Evolutionary conservation across 2,113 vertebrate species (phyloP), one percentile per base, ranked within the genome.

Genomic region (Oxyura jamaicensis): DNA sequence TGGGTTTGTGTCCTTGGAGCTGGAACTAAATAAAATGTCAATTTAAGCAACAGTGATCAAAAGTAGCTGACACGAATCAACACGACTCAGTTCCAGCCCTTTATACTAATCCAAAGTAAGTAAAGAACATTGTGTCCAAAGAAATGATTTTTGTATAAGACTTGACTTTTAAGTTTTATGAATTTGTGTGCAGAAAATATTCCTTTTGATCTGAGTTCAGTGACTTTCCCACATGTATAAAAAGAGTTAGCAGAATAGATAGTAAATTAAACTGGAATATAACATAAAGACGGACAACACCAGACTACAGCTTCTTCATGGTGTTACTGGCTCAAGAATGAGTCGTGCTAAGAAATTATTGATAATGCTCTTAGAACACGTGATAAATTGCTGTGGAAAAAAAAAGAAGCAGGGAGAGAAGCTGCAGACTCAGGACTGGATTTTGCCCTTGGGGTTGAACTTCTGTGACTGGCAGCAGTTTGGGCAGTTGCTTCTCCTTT

Each of bases 21-120:
- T 90, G 55, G 65, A 97, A 80, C 41, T 82, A 80, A 44, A 93
- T 69, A 95, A 97, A 98, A 97, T 88, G 77, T 67, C 88, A 92
- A 86, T 96, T 97, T 94, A 96, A 96, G 69, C 56, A 97, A 91
- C 41, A 96, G 53, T 80, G 88, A 97, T 97, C 82, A 96, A 94
- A 97, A 97, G 79, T 69, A 95, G 60, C 65, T 81, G 77, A 78
- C 31, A 87, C 76, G 77, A 76, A 95, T 96, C 85, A 97, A 74
- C 68, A 97, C 68, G 50, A 96, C 48, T 82, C 88, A 53, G 35
- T 90, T 94, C 59, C 79, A 95, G 66, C 58, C 85, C 21, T 94
- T 97, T 85, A 89, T 75, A 97, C 35, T 94, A 98, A 97, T 86
- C 53, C 88, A 83, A 97, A 98, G 94, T 94, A 97, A 96, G 91